A percentile compares a stretch with the other conserved stretches of the same genome.
These are phyloP conservation scores for Agrilus mali DNA, from an alignment of 2,888 invertebrate genomes.

Conservation along the genomic window DNA sequence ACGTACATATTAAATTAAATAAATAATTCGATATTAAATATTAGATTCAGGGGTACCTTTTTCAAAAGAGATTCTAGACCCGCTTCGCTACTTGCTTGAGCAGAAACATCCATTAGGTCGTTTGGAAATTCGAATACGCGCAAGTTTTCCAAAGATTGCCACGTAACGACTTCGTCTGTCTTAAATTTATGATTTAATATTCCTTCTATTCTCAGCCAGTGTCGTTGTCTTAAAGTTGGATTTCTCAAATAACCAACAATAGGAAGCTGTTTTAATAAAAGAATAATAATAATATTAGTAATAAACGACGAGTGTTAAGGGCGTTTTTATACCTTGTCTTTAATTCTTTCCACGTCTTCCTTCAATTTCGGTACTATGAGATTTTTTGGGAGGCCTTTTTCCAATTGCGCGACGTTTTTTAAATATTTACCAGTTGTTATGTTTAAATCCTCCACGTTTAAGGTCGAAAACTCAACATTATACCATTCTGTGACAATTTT, in stretches of 20 bases:
- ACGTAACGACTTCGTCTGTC: conserved; percentile 51
- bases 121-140: conserved; percentile 63
- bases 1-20: background rate
- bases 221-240: conserved; percentile 61
- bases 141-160: conserved; percentile 55
- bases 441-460: conserved; percentile 64
- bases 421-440: conserved; percentile 50
- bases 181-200: conserved; percentile 61
- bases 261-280: conserved; percentile 40
- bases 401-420: conserved; percentile 64
- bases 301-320: too few relatives aligned
- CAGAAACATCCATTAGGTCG: conserved; percentile 72
- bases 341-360: conserved; percentile 64
- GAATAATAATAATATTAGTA: too few relatives aligned
- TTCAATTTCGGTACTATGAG: conserved; percentile 66
- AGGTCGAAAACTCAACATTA: conserved; percentile 42
- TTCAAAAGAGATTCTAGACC: conserved; percentile 67
- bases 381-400: conserved; percentile 73
- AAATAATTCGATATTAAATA: too few relatives aligned
- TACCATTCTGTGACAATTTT: conserved; percentile 54
- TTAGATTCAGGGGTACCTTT: too few relatives aligned
- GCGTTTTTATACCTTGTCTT: conserved; percentile 48
- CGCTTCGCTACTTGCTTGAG: conserved; percentile 79
- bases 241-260: conserved; percentile 71
- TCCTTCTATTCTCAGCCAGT: conserved; percentile 74